A percentile compares a stretch with the other conserved stretches of the same genome.
Evolutionary conservation across 2,888 invertebrate species (phyloP).

Genomic region (Polydrusus pterygomalis): DNA sequence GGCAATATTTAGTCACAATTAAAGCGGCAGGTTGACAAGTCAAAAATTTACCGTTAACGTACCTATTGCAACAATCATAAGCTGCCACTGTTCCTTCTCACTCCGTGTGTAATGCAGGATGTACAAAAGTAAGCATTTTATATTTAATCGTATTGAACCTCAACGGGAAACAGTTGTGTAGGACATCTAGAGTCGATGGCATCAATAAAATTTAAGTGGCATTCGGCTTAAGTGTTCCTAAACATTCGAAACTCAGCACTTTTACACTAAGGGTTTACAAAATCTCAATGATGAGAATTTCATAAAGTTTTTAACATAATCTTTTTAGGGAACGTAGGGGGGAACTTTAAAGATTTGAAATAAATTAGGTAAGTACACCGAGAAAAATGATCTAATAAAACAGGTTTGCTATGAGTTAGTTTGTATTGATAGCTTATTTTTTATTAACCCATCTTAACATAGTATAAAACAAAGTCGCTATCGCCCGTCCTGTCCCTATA

Average conservation of each 20-base stretch:
- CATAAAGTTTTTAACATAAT: not conserved
- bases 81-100: too few species aligned
- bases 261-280: not conserved
- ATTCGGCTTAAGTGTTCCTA: not conserved
- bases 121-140: not conserved
- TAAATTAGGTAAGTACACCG: not conserved
- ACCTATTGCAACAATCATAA: too few species aligned
- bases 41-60: too few species aligned
- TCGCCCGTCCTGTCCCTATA: too few species aligned
- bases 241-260: not conserved
- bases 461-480: too few species aligned
- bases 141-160: not conserved
- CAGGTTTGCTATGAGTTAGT: too few species aligned
- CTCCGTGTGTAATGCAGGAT: too few species aligned
- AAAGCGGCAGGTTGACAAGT: too few species aligned
- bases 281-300: conserved; percentile 4
- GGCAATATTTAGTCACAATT: too few species aligned
- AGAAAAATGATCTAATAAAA: too few species aligned
- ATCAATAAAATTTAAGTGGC: not conserved
- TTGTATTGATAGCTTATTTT: too few species aligned
- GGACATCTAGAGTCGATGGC: not conserved
- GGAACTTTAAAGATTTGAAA: not conserved
- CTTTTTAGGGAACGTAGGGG: not conserved
- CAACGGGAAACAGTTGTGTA: not conserved
- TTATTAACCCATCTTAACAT: too few species aligned